Percentiles rank a stretch among this genome's conserved stretches.
Conservation (phyloP, 1,140 invertebrate species). For the Drosophila malerkotliana region DNA sequence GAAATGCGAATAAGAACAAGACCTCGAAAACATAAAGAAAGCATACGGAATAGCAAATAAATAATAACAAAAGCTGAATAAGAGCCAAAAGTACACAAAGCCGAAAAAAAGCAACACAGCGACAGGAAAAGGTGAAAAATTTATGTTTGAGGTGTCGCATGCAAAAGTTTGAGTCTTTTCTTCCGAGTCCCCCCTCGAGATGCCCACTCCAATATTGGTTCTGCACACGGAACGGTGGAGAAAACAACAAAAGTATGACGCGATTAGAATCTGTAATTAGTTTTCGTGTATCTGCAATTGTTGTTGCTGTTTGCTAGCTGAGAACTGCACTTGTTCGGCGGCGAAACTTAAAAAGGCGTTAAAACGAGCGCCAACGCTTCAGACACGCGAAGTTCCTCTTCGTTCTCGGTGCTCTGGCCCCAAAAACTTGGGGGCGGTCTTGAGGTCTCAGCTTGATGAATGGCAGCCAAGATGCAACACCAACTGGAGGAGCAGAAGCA, state of each 20-base stretch:
- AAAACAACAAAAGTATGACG: slow-evolving; percentile 67
- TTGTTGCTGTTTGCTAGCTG: slow-evolving; percentile 53
- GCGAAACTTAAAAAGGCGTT: slow-evolving; percentile 81
- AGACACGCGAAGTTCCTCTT: slow-evolving; percentile 65
- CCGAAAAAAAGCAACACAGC: slow-evolving; percentile 15
- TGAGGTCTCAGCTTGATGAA: slow-evolving; percentile 54
- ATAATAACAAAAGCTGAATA: slow-evolving; percentile 49
- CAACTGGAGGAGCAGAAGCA: slow-evolving; percentile 24
- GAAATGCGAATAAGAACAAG: slow-evolving; percentile 31
- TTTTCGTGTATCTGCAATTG: slow-evolving; percentile 83
- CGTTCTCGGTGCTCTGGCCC: background rate
- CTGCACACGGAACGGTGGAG: slow-evolving; percentile 64
- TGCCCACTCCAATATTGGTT: slow-evolving; percentile 60
- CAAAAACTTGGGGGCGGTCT: slow-evolving; percentile 45
- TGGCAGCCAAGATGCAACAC: slow-evolving; percentile 56
- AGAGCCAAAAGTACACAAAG: slow-evolving; percentile 33
- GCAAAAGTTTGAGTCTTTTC: slow-evolving; percentile 39
- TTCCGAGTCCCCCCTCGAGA: background rate
- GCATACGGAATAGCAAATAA: slow-evolving; percentile 43
- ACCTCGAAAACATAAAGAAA: slow-evolving; percentile 18
- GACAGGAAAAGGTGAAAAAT: slow-evolving; percentile 62
- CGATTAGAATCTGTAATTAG: slow-evolving; percentile 83
- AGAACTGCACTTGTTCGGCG: slow-evolving; percentile 80
- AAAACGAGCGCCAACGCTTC: slow-evolving; percentile 73
- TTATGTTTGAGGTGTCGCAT: slow-evolving; percentile 37